Conservation (phyloP, 30 jellyfish, hydroid and myxozoan species). For the Calvadosia cruxmelitensis region DNA sequence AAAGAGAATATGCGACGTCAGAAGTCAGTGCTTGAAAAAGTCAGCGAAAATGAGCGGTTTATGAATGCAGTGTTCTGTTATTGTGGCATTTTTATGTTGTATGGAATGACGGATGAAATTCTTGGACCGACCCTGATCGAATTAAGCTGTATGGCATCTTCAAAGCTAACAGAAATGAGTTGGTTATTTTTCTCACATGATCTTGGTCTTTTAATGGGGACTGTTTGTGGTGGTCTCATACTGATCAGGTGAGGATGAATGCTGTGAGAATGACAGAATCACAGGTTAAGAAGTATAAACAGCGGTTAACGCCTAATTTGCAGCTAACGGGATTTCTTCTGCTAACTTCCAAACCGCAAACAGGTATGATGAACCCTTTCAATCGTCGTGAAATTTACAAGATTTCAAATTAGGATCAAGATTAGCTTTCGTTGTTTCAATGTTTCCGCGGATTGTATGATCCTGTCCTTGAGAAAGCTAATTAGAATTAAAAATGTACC, state of each 20-base stretch:
- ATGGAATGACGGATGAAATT: constrained; percentile 86
- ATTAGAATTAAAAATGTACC: no score
- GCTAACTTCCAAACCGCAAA: no score
- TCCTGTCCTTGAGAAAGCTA: no score
- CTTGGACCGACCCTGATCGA: constrained; percentile 92
- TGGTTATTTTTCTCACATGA: constrained; percentile 94
- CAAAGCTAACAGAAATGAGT: constrained; percentile 76
- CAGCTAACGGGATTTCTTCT: no score
- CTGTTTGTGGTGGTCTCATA: constrained; percentile 76
- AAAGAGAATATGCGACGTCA: constrained; percentile 60
- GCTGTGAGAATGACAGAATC: no score
- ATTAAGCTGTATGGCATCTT: constrained; percentile 76
- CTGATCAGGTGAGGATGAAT: constrained; percentile 53
- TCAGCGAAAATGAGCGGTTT: constrained; percentile 77
- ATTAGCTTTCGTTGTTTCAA: no score
- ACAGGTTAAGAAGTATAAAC: no score
- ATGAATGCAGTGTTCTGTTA: constrained; percentile 58
- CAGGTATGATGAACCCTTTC: no score
- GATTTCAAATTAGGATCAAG: no score
- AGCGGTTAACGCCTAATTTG: no score
- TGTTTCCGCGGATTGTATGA: no score
- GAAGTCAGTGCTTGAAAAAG: constrained; percentile 64
- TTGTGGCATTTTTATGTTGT: constrained; percentile 82
- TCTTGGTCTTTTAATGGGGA: constrained; percentile 70
- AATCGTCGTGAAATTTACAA: no score